Evolutionary conservation across 2,113 vertebrate species (phyloP).

Genomic region (Sterrhoptilus dennistouni): DNA sequence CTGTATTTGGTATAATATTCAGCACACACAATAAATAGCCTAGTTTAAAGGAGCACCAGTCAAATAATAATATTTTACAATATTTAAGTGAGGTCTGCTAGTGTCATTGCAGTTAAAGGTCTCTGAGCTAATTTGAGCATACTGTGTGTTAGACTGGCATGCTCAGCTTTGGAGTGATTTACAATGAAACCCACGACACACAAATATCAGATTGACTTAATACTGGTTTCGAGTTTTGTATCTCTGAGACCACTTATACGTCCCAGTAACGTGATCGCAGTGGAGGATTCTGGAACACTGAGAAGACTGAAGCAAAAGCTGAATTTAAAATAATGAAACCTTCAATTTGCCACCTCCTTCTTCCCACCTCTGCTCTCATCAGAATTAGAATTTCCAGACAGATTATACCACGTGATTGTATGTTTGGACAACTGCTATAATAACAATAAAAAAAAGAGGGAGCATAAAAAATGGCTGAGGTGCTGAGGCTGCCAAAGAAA

Average conservation of each 20-base stretch:
- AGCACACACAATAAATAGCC: neutral
- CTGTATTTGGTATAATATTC: neutral
- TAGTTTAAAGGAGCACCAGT: neutral
- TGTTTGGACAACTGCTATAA: constrained; percentile 55
- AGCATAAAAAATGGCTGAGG: constrained; percentile 25
- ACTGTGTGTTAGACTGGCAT: neutral
- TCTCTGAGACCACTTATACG: neutral
- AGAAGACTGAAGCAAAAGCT: constrained; percentile 22
- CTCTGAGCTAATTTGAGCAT: neutral
- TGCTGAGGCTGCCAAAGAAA: constrained; percentile 31
- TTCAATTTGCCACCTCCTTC: constrained; percentile 50
- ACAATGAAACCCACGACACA: neutral
- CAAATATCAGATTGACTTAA: constrained; percentile 29
- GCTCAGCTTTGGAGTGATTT: neutral
- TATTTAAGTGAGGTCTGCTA: neutral
- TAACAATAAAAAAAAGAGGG: constrained; percentile 17
- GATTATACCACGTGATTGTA: constrained; percentile 20
- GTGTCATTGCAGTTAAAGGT: neutral
- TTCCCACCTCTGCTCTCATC: constrained; percentile 52
- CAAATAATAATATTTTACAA: neutral
- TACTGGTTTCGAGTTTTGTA: neutral
- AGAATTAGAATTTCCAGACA: constrained; percentile 62
- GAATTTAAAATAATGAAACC: constrained; percentile 53
- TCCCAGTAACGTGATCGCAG: neutral
- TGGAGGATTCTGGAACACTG: constrained; percentile 3